phyloP scores from a whole-genome alignment of 37 sponge, comb jelly and placozoan genomes.

The Chondrosia reniformis region DNA sequence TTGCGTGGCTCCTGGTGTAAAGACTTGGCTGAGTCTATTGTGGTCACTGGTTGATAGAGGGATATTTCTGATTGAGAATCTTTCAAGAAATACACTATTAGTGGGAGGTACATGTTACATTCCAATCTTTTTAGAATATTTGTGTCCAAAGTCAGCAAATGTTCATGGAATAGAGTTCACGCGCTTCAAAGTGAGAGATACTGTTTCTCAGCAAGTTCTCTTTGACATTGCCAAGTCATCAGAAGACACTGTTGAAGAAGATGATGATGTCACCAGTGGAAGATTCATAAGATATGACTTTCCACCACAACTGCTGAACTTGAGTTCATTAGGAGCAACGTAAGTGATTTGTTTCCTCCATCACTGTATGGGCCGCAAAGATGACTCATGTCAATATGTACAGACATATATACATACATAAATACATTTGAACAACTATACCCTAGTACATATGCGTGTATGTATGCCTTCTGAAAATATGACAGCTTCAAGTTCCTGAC shows the following conservation, averaged over 20 bases:
- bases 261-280: slow-evolving; percentile 47
- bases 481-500: too few species aligned
- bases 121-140: slow-evolving; percentile 58
- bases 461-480: too few species aligned
- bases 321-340: slow-evolving; percentile 91
- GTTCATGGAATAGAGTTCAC: slow-evolving; percentile 78
- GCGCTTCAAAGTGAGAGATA: slow-evolving; percentile 80
- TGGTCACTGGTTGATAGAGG: too few species aligned
- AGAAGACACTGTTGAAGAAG: slow-evolving; percentile 30
- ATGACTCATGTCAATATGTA: too few species aligned
- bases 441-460: too few species aligned
- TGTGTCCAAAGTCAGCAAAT: slow-evolving; percentile 79
- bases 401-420: too few species aligned
- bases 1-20: too few species aligned
- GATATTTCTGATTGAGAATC: too few species aligned
- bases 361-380: too few species aligned
- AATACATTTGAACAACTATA: too few species aligned
- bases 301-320: slow-evolving; percentile 79
- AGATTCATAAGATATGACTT: slow-evolving; percentile 90
- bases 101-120: neutral
- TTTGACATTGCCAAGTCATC: slow-evolving; percentile 83
- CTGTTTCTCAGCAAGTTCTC: slow-evolving; percentile 63
- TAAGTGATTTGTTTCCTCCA: slow-evolving; percentile 35
- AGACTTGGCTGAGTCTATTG: too few species aligned
- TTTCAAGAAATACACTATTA: too few species aligned